Conservation (phyloP, 2,113 vertebrate species). For the Ciconia stormi region DNA sequence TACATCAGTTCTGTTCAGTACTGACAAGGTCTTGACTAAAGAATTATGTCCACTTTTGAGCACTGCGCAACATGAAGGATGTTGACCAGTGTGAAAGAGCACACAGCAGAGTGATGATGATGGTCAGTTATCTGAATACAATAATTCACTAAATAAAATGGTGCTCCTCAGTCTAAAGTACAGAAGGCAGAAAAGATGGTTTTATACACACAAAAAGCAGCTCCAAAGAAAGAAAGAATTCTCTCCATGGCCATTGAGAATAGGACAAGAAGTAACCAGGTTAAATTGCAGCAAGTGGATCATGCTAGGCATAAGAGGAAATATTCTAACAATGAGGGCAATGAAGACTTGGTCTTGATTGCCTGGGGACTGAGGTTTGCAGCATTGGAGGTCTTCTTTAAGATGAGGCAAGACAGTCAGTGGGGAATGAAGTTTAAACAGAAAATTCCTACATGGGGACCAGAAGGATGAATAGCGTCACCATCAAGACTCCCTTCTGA, state of each 20-base stretch:
- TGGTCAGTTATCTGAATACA: not conserved
- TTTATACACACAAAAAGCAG: not conserved
- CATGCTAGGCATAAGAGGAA: not conserved
- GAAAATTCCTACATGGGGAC: not conserved
- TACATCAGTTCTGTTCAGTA: not conserved
- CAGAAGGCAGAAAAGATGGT: not conserved
- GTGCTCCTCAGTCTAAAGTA: not conserved
- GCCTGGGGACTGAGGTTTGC: not conserved
- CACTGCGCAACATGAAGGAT: not conserved
- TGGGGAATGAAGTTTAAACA: not conserved
- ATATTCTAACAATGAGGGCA: not conserved
- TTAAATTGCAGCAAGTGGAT: not conserved
- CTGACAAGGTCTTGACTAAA: not conserved
- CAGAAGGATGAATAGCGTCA: not conserved
- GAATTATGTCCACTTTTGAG: not conserved
- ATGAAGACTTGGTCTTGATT: not conserved
- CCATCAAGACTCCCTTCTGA: not conserved
- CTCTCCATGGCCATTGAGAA: not conserved
- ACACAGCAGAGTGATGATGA: not conserved
- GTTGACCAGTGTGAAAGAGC: not conserved
- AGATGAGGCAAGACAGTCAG: fast-evolving
- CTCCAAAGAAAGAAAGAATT: not conserved
- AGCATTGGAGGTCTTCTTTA: not conserved
- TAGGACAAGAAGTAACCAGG: not conserved
- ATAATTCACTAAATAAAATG: not conserved